These are phyloP conservation scores for Tanypteryx hageni DNA, from an alignment of 2,888 invertebrate species.

Conservation along the genomic window DNA sequence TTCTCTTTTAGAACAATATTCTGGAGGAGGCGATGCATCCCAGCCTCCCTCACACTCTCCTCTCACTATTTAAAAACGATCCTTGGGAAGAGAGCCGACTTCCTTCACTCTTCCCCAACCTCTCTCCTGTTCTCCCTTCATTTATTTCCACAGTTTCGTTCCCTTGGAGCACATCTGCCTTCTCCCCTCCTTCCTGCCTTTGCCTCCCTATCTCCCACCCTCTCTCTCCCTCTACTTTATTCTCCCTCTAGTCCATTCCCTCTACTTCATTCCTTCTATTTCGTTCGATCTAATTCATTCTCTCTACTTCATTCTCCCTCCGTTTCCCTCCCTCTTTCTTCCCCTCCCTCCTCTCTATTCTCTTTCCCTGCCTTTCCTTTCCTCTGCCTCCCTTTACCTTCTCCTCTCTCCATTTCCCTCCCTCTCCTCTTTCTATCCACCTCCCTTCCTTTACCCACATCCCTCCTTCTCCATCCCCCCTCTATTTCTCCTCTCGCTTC, in stretches of 20 bases:
- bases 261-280: not conserved
- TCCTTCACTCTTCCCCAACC: not conserved
- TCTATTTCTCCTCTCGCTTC: not conserved
- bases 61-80: not conserved
- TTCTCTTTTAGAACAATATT: not conserved
- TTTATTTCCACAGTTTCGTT: slow-evolving; percentile 7
- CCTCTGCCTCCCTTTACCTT: no score
- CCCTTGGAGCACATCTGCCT: not conserved
- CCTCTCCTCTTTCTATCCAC: not conserved
- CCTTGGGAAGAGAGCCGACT: not conserved
- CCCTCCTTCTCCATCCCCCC: not conserved
- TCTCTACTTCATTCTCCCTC: not conserved
- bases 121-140: not conserved
- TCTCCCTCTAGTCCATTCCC: not conserved
- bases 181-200: not conserved
- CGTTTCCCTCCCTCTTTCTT: not conserved
- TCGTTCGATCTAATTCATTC: not conserved
- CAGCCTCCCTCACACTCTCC: no score
- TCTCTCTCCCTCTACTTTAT: not conserved
- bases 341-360: not conserved
- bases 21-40: not conserved
- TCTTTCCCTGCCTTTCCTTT: slow-evolving; percentile 33
- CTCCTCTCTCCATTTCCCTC: not conserved
- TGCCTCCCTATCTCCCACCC: not conserved
- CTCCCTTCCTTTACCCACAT: not conserved